Conservation (phyloP, 2,888 invertebrate genomes). For the Neoscelio sp. region DNA sequence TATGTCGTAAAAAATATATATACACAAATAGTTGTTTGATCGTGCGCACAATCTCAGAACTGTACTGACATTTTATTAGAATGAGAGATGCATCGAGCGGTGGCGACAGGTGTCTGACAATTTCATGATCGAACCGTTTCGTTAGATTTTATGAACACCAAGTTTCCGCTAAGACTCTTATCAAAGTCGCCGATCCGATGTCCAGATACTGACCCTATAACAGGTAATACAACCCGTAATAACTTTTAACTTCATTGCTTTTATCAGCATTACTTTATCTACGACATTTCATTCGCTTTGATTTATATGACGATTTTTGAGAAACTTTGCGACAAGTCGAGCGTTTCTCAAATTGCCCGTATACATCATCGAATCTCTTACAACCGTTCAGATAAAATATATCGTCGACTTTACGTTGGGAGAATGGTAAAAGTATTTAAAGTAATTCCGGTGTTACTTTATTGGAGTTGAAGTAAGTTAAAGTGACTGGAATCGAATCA, state of each 20-base stretch:
- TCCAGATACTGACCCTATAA: slow-evolving; percentile 26
- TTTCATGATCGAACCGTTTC: slow-evolving; percentile 29
- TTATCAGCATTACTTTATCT: slow-evolving; percentile 47
- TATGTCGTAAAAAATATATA: slow-evolving; percentile 50
- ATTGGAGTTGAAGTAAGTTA: no score
- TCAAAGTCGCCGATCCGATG: slow-evolving; percentile 6
- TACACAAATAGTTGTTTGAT: slow-evolving; percentile 38
- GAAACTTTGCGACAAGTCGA: slow-evolving; percentile 30
- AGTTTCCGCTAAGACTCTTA: slow-evolving; percentile 8
- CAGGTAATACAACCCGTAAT: slow-evolving; percentile 21
- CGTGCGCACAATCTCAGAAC: slow-evolving; percentile 12
- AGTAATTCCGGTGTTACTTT: not conserved
- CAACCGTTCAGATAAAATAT: slow-evolving; percentile 23
- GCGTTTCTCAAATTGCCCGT: slow-evolving; percentile 29
- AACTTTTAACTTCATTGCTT: slow-evolving; percentile 32
- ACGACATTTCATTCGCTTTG: slow-evolving; percentile 33
- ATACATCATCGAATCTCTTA: slow-evolving; percentile 17
- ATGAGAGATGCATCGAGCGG: slow-evolving; percentile 22
- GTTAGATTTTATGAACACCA: slow-evolving; percentile 17
- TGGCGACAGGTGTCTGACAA: slow-evolving; percentile 49
- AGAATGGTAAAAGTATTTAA: not conserved
- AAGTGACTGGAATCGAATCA: no score
- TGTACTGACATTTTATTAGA: slow-evolving; percentile 25
- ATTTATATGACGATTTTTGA: slow-evolving; percentile 41
- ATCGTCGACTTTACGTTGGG: slow-evolving; percentile 2